Percentiles rank a stretch among this genome's conserved stretches.
Conservation (phyloP, 2,113 vertebrate genomes). For the Ginglymostoma cirratum region DNA sequence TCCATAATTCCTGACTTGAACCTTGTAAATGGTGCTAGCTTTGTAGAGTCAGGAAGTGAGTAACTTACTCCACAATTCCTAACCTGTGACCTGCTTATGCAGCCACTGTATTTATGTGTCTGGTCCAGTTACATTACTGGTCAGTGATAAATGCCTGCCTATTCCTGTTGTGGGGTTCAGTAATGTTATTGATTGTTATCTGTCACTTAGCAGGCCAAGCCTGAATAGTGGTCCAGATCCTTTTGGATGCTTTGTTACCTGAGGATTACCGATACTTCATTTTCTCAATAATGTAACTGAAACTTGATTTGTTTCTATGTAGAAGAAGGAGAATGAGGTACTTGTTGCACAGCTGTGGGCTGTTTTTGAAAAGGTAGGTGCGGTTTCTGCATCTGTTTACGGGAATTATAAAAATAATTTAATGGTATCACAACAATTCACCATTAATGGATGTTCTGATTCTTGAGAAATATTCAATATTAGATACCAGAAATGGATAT, state of each 20-base stretch:
- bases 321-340: slow-evolving; percentile 22
- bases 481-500: not conserved
- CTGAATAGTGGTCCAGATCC: not conserved
- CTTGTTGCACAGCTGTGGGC: not conserved
- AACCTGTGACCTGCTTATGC: not conserved
- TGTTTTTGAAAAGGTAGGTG: slow-evolving; percentile 20
- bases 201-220: not conserved
- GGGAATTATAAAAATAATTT: not conserved
- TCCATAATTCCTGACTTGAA: not conserved
- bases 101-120: not conserved
- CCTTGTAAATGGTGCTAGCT: not conserved
- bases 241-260: not conserved
- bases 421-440: not conserved
- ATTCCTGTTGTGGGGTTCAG: not conserved
- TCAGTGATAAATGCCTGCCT: not conserved
- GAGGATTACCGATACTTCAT: not conserved
- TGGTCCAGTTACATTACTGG: not conserved
- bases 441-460: not conserved
- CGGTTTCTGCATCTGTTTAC: not conserved
- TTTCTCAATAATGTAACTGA: not conserved
- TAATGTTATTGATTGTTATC: not conserved
- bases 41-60: not conserved
- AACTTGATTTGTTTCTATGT: not conserved
- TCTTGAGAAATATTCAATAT: not conserved
- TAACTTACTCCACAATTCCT: not conserved